Base-by-base conservation (phyloP, 2,888 invertebrate genomes). In the Serrognathus titanus region DNA sequence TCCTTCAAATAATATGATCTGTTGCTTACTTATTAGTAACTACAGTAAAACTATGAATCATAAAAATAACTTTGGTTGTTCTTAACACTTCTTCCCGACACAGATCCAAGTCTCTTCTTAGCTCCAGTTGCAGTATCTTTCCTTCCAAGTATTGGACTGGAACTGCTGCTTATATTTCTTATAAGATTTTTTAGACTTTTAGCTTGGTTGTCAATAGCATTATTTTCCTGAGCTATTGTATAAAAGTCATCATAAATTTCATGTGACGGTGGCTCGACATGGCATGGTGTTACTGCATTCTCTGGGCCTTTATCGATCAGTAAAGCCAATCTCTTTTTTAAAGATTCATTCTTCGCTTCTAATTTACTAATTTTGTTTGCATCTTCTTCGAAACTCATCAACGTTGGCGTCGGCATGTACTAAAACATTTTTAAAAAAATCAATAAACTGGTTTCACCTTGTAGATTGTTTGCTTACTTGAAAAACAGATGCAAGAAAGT, bases 401-500 rank as follows among this genome's bases (percentile, higher is more conserved):
- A 82, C 0, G 90, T 89, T 4, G 96, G 94, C 66, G 89, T 88
- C 2, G 94, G 92, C 85, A 93, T 87, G 69, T 90, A 91, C 83
- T 93, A 82, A 55, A 40, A 53, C 24, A 50, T 53, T 47, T 45
- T 2, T 2, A 16, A 11, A 46, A 13, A n/a, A n/a, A 20, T 6
- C 3, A 10, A 46, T 16, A 46, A 12, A 24, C 46, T 5, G 12
- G 7, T 40, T 39, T 40, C 11, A 12, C 6, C 13, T 11, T 40
- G 1, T 45, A 16, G 51, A 10, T 51, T 12, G 31, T 40, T 43
- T 47, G 37, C 24, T 65, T 75, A 84, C 85, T 77, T 88, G 87
- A 66, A 89, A 93, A 60, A 96, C 89, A 0, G 94, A 92, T 10
- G 95, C 90, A 39, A 98, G 80, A 71, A 97, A 91, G 78, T 97